phyloP scores from a whole-genome alignment of 2,888 invertebrate genomes.

The Eurois occulta region DNA sequence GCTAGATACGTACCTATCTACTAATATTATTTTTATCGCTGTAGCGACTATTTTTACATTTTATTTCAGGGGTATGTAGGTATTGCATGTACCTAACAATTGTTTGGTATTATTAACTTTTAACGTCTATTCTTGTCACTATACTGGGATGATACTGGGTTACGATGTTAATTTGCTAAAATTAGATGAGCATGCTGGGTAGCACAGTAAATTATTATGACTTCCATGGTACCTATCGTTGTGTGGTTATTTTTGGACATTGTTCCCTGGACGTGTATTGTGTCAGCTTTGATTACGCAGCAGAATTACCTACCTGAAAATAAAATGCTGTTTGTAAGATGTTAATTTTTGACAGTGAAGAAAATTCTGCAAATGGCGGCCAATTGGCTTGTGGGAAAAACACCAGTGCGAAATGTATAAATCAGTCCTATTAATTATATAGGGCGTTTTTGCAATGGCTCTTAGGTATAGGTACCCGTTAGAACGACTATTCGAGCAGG shows the following conservation, averaged over 20 bases:
- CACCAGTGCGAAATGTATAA: neutral
- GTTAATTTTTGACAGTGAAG: neutral
- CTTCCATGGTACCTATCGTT: conserved; percentile 13
- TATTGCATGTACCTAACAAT: conserved; percentile 72
- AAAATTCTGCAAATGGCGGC: neutral
- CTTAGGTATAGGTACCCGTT: neutral
- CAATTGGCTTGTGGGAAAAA: neutral
- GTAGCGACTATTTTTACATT: conserved; percentile 83
- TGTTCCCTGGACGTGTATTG: conserved; percentile 10
- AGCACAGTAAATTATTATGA: conserved; percentile 20
- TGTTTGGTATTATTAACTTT: conserved; percentile 76
- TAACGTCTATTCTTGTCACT: conserved; percentile 66
- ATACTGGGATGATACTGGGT: conserved; percentile 41
- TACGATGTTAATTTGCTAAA: conserved; percentile 39
- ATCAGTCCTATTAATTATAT: neutral
- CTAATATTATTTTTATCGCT: conserved; percentile 79
- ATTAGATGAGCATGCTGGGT: conserved; percentile 29
- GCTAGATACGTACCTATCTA: conserved; percentile 69
- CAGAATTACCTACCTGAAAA: neutral
- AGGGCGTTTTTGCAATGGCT: neutral
- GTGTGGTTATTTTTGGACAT: conserved; percentile 36
- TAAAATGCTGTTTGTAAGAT: neutral
- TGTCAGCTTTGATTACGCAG: conserved; percentile 13
- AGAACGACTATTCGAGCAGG: neutral
- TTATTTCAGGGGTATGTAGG: conserved; percentile 76